Evolutionary conservation across 2,113 vertebrate species (phyloP).

Genomic region (Antigone vipio): DNA sequence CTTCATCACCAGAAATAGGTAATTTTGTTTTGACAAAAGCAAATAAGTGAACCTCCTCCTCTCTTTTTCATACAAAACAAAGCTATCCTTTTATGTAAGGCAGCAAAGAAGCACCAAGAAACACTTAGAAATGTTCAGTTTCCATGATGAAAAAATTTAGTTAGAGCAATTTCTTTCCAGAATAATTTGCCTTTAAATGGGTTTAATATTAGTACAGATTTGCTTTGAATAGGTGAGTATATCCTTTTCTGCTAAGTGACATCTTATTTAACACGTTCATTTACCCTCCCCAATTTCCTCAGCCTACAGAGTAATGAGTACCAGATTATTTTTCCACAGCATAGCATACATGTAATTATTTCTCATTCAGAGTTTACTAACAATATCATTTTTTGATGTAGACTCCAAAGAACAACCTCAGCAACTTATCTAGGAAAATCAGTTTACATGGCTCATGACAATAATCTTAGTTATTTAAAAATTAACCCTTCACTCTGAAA

Average conservation of each 20-base stretch:
- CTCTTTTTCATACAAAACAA: background rate
- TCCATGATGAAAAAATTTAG: background rate
- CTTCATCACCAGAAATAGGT: background rate
- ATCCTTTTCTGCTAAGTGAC: background rate
- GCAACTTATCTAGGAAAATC: background rate
- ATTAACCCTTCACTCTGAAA: background rate
- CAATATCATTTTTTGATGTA: background rate
- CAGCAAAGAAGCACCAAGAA: background rate
- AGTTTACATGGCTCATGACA: background rate
- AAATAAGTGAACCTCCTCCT: accelerated
- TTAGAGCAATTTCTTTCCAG: background rate
- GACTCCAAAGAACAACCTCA: background rate
- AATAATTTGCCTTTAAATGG: background rate
- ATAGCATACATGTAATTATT: background rate
- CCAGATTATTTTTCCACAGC: background rate
- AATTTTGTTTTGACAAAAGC: background rate
- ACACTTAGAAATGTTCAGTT: background rate
- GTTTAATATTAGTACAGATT: background rate
- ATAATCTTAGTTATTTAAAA: background rate
- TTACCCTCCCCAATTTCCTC: background rate
- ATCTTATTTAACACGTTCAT: background rate
- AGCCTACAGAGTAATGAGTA: background rate
- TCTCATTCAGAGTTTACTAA: background rate
- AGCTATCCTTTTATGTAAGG: background rate
- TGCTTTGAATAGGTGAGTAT: background rate